phyloP scores from a whole-genome alignment of 2,113 vertebrate species.

The Vombatus ursinus region DNA sequence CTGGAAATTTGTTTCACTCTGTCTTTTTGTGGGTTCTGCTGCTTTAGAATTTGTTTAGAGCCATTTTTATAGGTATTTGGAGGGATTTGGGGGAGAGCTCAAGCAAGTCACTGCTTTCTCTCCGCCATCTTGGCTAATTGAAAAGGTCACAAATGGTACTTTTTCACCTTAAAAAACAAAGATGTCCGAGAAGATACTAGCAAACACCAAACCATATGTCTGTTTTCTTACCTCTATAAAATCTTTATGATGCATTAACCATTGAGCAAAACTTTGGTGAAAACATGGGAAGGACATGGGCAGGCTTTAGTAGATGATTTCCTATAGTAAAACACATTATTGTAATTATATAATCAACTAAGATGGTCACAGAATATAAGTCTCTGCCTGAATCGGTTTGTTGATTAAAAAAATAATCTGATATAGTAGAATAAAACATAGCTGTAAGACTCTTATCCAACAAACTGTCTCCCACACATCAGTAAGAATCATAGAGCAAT shows the following conservation, averaged over 20 bases:
- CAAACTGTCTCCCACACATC: neutral
- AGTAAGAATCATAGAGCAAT: neutral
- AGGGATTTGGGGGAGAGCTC: too few relatives aligned
- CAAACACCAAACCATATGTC: neutral
- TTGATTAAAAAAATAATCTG: neutral
- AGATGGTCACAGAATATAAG: neutral
- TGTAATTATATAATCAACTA: neutral
- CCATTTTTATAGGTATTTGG: too few relatives aligned
- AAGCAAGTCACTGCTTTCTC: too few relatives aligned
- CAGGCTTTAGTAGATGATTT: neutral
- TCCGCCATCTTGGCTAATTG: too few relatives aligned
- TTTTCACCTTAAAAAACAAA: too few relatives aligned
- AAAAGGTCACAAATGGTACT: too few relatives aligned
- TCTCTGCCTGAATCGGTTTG: neutral
- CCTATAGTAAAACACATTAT: neutral
- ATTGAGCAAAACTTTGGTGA: neutral
- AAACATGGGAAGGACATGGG: neutral
- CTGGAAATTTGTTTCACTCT: too few relatives aligned
- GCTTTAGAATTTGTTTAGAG: too few relatives aligned
- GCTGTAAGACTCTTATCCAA: neutral
- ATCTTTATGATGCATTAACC: neutral
- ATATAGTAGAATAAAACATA: neutral
- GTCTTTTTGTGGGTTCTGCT: too few relatives aligned
- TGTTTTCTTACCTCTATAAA: neutral
- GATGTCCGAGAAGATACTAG: neutral